Conservation (phyloP, 2,113 vertebrate genomes). For the Formicarius rufipectus region DNA sequence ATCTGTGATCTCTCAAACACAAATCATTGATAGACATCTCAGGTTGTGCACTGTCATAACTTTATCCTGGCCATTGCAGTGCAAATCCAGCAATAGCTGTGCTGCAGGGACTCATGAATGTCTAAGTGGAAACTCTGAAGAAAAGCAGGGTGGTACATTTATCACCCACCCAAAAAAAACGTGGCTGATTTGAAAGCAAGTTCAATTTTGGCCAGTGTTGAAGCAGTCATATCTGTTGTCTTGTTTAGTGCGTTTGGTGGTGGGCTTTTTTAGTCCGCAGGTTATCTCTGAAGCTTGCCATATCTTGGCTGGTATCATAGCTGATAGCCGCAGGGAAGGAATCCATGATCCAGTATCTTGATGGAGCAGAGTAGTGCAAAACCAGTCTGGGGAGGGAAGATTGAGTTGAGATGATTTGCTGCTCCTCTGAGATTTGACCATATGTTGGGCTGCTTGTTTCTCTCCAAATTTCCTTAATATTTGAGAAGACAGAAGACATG, state of each 20-base stretch:
- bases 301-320: neutral
- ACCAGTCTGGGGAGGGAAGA: neutral
- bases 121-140: neutral
- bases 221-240: neutral
- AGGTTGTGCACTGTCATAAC: neutral
- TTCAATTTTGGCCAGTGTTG: neutral
- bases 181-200: neutral
- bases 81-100: neutral
- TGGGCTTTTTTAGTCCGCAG: neutral
- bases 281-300: neutral
- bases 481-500: neutral
- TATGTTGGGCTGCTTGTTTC: neutral
- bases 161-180: accelerated
- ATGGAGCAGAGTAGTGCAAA: neutral
- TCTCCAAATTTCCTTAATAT: neutral
- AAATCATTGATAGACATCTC: conserved; percentile 34
- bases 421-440: neutral
- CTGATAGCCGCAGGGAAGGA: neutral
- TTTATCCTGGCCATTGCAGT: neutral
- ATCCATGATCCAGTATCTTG: neutral
- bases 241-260: neutral
- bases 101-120: neutral
- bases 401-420: neutral
- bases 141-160: neutral
- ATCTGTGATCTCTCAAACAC: conserved; percentile 36